Conservation (phyloP, 2,113 vertebrate species). For the Theristicus caerulescens region DNA sequence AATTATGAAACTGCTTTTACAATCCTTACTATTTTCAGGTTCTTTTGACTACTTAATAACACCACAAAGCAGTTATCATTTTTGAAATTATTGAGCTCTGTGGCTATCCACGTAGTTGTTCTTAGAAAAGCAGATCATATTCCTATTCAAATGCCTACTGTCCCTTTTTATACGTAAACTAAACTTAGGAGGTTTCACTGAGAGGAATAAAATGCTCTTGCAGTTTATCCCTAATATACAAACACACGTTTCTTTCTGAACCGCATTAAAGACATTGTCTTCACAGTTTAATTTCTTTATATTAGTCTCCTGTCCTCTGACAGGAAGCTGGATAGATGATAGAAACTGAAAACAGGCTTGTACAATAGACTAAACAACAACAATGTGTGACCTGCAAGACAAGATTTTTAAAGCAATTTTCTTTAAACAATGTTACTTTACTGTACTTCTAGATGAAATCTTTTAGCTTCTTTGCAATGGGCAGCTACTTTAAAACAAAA, state of each 20-base stretch:
- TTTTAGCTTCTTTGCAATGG: neutral
- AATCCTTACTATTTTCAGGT: neutral
- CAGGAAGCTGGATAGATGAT: neutral
- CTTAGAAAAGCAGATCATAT: conserved; percentile 8
- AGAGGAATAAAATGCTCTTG: neutral
- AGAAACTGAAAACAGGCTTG: conserved; percentile 23
- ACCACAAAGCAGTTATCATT: neutral
- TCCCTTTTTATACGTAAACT: neutral
- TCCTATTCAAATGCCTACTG: neutral
- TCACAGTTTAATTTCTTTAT: conserved; percentile 39
- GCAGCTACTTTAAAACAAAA: neutral
- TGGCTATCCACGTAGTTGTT: neutral
- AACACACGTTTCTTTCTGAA: conserved; percentile 17
- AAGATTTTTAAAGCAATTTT: neutral
- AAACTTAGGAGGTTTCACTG: neutral
- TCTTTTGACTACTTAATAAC: conserved; percentile 9
- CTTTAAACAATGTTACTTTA: neutral
- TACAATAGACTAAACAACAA: neutral
- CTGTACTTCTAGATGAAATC: neutral
- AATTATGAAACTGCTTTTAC: conserved; percentile 20
- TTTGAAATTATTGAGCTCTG: neutral
- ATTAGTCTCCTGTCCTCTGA: conserved; percentile 35
- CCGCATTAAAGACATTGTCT: conserved; percentile 27
- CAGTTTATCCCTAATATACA: neutral
- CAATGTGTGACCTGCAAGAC: neutral